Percentiles rank a stretch among this genome's conserved stretches.
These are phyloP conservation scores for Automeris io DNA, from an alignment of 2,888 invertebrate genomes.

Conservation along the genomic window DNA sequence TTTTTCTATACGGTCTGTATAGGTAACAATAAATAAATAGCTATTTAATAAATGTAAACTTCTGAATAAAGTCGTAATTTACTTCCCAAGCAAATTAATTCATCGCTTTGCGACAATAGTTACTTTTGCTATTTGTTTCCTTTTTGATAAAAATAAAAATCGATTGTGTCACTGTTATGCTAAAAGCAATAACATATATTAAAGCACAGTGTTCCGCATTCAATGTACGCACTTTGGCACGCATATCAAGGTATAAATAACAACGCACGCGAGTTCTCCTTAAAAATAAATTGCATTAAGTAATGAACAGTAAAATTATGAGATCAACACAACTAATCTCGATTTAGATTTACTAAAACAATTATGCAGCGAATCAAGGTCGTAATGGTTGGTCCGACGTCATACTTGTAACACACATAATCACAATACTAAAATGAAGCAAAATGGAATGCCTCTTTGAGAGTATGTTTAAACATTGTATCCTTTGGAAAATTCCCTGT, in stretches of 20 bases:
- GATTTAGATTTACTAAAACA: background rate
- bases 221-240: conserved; percentile 6
- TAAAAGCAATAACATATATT: conserved; percentile 1
- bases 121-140: too few species aligned
- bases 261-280: background rate
- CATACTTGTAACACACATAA: conserved; percentile 3
- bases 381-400: background rate
- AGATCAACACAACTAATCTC: background rate
- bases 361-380: background rate
- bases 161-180: background rate
- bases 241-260: conserved; percentile 3
- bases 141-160: too few species aligned
- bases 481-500: conserved; percentile 18
- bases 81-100: too few species aligned
- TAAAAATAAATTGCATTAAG: background rate
- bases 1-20: too few species aligned
- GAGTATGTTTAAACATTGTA: conserved; percentile 29
- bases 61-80: too few species aligned
- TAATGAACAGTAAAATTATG: background rate
- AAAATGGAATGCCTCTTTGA: conserved; percentile 34
- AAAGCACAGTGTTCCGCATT: conserved; percentile 5
- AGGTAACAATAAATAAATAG: too few species aligned
- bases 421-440: conserved; percentile 10
- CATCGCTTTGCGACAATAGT: too few species aligned
- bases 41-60: too few species aligned